Conservation (phyloP, 2,888 invertebrate species). For the Ligdia adustata region DNA sequence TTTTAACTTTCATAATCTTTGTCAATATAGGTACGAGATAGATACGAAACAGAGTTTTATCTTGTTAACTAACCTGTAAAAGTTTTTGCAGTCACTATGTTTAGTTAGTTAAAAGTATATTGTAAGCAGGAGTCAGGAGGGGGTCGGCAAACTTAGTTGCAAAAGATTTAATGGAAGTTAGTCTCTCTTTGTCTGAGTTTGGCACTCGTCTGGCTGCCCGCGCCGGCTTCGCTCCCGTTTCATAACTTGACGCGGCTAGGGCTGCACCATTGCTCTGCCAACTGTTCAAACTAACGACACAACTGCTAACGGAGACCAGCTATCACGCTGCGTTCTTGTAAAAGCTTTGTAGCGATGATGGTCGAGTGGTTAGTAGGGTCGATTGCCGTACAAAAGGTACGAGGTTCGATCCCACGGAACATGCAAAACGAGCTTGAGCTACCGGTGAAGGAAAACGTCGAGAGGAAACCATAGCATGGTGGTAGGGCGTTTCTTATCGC, state of each 20-base stretch:
- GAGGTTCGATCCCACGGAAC: too few species aligned
- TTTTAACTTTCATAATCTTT: neutral
- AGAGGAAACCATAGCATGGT: too few species aligned
- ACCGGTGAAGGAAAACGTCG: too few species aligned
- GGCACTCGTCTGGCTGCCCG: slow-evolving; percentile 69
- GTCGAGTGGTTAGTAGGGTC: too few species aligned
- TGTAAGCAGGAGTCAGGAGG: slow-evolving; percentile 61
- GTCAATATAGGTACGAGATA: neutral
- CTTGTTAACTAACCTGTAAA: slow-evolving; percentile 24
- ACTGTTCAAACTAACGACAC: slow-evolving; percentile 17
- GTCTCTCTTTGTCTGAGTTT: slow-evolving; percentile 79
- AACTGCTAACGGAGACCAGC: too few species aligned
- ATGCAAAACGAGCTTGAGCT: too few species aligned
- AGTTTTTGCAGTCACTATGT: slow-evolving; percentile 32
- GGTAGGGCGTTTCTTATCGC: too few species aligned
- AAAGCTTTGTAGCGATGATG: too few species aligned
- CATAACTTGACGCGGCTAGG: slow-evolving; percentile 65
- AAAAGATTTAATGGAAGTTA: slow-evolving; percentile 83
- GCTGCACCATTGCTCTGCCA: slow-evolving; percentile 40
- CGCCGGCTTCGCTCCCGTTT: slow-evolving; percentile 59
- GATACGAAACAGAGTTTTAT: slow-evolving; percentile 11
- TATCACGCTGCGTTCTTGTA: too few species aligned
- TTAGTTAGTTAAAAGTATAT: slow-evolving; percentile 35
- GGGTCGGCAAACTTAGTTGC: slow-evolving; percentile 73
- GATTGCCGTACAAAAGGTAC: too few species aligned